Base-by-base conservation (phyloP, 30 jellyfish, hydroid and myxozoan genomes). In the Hydractinia echinata region DNA sequence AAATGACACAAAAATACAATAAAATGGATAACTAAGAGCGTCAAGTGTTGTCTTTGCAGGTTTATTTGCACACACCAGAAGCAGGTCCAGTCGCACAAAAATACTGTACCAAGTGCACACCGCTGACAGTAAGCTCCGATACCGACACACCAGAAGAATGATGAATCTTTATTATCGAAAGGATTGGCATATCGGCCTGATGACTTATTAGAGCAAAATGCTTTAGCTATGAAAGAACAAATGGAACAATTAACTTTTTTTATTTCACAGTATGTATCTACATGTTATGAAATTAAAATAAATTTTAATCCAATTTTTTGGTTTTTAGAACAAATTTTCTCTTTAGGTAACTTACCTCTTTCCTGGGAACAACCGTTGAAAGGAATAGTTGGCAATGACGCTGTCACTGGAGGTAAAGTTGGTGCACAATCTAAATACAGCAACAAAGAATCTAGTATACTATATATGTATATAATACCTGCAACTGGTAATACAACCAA, bases 121-220 rank as follows among this genome's bases (percentile, higher is more conserved):
- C 39, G 39, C 74, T n/a, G 19, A 13, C 74, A 64, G 39, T 9
- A 7, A 51, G 74, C 74, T 7, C 74, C 74, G 18, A 6, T 64
- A 7, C 8, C 9, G 18, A n/a, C 19, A 13, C 74, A 64, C 74
- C 74, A 64, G 74, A 6, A 64, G 39, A 64, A 64, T 13, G 74
- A n/a, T 9, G 74, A 64, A 64, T 64, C 74, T 64, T 64, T 64
- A 7, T n/a, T 6, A 64, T 64, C 74, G 18, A n/a, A n/a, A n/a
- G 74, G 19, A 13, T 64, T 64, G 74, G 19, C 51, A 51, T 64
- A 64, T 7, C 74, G 74, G 0, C 74, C 74, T 7, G 19, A n/a
- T 6, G 10, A 4, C 2, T 51, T 44, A 6, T 64, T 13, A n/a
- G 9, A 7, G 74, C 74, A 64, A 51, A 64, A 64, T 6, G 51